Base-by-base conservation (phyloP, 2,888 invertebrate species). In the Didymodactylos carnosus region DNA sequence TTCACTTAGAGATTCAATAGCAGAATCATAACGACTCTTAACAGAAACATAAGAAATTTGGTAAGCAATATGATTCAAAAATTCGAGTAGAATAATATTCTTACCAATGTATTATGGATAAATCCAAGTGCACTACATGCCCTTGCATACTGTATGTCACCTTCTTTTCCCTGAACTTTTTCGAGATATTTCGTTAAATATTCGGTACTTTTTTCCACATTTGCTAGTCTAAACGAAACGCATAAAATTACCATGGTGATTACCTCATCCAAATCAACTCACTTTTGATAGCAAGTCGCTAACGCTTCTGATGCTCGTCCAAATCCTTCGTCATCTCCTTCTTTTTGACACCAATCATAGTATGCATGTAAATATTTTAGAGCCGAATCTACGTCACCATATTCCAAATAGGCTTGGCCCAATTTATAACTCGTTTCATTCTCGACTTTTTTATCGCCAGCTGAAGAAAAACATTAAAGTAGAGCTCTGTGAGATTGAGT, bases 261-360 rank as follows among this genome's bases (percentile, higher is more conserved):
- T 40, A 11, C 39, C 16, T 40, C n/a, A 41, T 8, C n/a, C 14
- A n/a, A n/a, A 8, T 23, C 14, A 25, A 39, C 40, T 53, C 69
- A 74, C 74, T 74, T 74, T 74, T 74, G 62, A 41, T 74, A 46
- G 49, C 74, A 74, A 39, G 40, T 74, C 19, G 74, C 74, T 5
- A 74, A 25, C n/a, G 74, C 74, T 72, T 74, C 74, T 16, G 71
- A 71, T 35, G 71, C 71, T 23, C n/a, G 23, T 39, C 71, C 74
- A 43, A 74, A 74, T 39, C 51, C 71, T 71, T 71, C 71, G 19
- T 71, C 62, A 39, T 74, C 71, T 11, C 53, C 62, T 1, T 51
- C 62, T 19, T 62, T 51, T 53, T 74, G 35, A 11, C 71, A 74
- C 19, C 53, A 71, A 23, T 74, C 71, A 53, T 51, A 46, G 39